Conservation (phyloP, 1,140 invertebrate genomes). For the Drosophila pseudoobscura region DNA sequence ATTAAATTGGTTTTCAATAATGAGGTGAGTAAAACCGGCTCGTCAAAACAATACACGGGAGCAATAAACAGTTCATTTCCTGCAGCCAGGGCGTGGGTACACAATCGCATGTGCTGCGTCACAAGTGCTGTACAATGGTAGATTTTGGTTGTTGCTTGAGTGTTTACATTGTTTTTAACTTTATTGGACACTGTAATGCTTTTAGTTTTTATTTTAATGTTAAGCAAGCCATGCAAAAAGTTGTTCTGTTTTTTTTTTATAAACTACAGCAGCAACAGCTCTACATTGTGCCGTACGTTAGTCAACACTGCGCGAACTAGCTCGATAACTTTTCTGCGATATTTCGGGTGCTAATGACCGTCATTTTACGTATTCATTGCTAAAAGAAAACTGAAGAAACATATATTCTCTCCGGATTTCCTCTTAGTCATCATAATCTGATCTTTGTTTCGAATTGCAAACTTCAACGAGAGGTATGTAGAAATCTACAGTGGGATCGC, state of each 20-base stretch:
- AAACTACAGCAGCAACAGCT: no score
- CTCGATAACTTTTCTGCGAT: conserved; percentile 44
- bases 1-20: no score
- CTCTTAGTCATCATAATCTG: conserved; percentile 42
- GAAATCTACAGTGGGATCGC: background rate
- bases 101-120: conserved; percentile 4
- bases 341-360: conserved; percentile 50
- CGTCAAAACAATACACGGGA: no score
- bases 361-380: conserved; percentile 61
- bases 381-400: conserved; percentile 52
- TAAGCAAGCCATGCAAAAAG: background rate
- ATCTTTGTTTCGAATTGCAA: conserved; percentile 26
- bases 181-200: no score
- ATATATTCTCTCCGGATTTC: conserved; percentile 29
- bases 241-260: no score
- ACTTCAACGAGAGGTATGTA: conserved; percentile 50
- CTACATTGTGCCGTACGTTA: background rate
- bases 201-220: conserved; percentile 4
- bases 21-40: no score
- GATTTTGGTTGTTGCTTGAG: background rate
- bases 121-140: background rate
- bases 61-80: no score
- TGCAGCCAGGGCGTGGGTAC: background rate
- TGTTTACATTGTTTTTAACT: no score
- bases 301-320: conserved; percentile 24